phyloP scores from a whole-genome alignment of 2,888 invertebrate genomes.

The Physocephala rufipes region DNA sequence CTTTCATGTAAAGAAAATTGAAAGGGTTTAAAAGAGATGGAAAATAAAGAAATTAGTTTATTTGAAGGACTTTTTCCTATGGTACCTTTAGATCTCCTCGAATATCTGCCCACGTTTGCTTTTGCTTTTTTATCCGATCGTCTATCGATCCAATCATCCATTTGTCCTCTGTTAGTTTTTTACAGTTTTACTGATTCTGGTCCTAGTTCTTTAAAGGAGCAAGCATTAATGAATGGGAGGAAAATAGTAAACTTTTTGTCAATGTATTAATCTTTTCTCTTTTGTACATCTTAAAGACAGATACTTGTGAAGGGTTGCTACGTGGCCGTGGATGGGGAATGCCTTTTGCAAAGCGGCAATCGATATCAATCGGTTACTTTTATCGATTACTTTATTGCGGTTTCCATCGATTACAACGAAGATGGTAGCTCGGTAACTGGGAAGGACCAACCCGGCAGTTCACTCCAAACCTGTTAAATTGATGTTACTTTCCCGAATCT shows the following conservation, averaged over 20 bases:
- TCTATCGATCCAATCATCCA: not conserved
- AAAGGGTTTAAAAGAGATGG: too few relatives aligned
- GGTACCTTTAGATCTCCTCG: too few relatives aligned
- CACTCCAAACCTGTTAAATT: slow-evolving; percentile 45
- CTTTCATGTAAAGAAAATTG: too few relatives aligned
- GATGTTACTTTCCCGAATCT: slow-evolving; percentile 63
- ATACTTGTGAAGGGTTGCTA: slow-evolving; percentile 17
- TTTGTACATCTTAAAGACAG: not conserved
- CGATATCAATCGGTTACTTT: slow-evolving; percentile 2
- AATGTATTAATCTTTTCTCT: too few relatives aligned
- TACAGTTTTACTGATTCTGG: slow-evolving; percentile 63
- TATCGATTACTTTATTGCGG: slow-evolving; percentile 25
- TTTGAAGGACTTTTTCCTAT: too few relatives aligned
- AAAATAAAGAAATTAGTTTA: too few relatives aligned
- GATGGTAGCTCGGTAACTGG: too few relatives aligned
- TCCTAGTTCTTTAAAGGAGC: slow-evolving; percentile 63
- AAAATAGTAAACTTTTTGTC: slow-evolving; percentile 1
- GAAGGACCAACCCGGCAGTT: too few relatives aligned
- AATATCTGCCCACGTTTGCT: not conserved
- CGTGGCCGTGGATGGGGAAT: not conserved
- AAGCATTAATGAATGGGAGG: slow-evolving; percentile 61
- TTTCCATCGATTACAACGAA: slow-evolving; percentile 9
- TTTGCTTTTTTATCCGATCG: not conserved
- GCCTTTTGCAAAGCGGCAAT: not conserved
- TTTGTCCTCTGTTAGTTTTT: slow-evolving; percentile 41